Base-by-base conservation (phyloP, 2,797 vertebrate species). In the Loriculus beryllinus region DNA sequence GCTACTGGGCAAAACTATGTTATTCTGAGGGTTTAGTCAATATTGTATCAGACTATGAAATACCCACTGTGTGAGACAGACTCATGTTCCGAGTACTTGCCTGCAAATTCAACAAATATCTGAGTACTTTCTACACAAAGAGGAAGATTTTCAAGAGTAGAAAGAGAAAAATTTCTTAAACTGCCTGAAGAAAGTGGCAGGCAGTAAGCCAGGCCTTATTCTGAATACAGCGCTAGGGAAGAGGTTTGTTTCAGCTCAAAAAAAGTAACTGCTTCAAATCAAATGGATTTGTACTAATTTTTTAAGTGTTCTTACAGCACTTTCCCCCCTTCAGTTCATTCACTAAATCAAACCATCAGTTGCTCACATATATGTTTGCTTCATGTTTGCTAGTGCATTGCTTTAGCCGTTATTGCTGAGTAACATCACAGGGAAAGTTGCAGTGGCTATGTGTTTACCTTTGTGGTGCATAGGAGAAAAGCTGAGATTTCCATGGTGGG, bases 371-470 rank as follows among this genome's bases (percentile, higher is more conserved):
- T 70, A 14, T 14, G 40, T 83, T 64, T 56, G 6, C 51, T 87
- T 82, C 63, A 37, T 33, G 54, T 92, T 86, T 91, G 59, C 63
- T 52, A 47, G 60, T 23, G 68, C 40, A 72, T 63, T 74, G 25
- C 78, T 96, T 95, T 92, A 78, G 60, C 45, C 65, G 48, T 83
- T 71, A 67, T 39, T 93, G 79, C 67, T 81, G 63, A 51, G 42
- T 52, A 83, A 33, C 20, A 19, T 49, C 83, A 42, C 28, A 84
- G 54, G 72, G 52, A 84, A 87, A 82, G 57, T 14, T 3, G n/a
- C 63, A 93, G 81, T 35, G 51, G 13, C 2, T 68, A 10, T 25
- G 42, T 80, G 82, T 93, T 96, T 92, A 65, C 93, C 57, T 83
- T 93, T 52, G 48, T 90, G 33, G 64, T 37, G 60, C 40, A 7